Conservation (phyloP, 2,113 vertebrate species). For the Phyllostomus hastatus region DNA sequence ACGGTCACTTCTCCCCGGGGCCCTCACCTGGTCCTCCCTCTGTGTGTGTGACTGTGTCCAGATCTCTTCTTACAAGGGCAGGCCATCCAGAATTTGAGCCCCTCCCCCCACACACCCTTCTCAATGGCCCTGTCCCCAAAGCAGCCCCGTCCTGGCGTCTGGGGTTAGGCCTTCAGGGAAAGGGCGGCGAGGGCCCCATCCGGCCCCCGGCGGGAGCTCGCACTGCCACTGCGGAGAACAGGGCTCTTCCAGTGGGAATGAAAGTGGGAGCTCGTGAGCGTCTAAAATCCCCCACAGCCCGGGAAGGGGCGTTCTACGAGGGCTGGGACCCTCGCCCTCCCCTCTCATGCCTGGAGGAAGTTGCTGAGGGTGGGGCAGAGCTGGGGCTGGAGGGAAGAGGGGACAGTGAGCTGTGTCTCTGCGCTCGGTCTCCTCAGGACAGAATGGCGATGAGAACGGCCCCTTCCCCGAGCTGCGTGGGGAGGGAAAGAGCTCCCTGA, state of each 20-base stretch:
- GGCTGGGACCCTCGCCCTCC: neutral
- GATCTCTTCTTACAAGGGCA: neutral
- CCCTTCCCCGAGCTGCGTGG: rapidly evolving
- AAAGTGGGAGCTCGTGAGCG: rapidly evolving
- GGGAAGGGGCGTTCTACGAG: too few relatives aligned
- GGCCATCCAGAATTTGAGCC: rapidly evolving
- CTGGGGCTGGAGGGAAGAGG: rapidly evolving
- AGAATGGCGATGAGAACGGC: rapidly evolving
- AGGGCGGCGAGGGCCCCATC: neutral
- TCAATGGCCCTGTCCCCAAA: neutral
- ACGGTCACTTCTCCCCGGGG: rapidly evolving
- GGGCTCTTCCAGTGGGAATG: neutral
- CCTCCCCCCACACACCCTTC: neutral
- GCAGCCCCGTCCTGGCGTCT: neutral
- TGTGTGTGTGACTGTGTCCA: neutral
- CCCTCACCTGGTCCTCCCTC: rapidly evolving
- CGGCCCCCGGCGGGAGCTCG: neutral
- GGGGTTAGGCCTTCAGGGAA: neutral
- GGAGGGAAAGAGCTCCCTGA: neutral
- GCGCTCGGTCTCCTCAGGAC: neutral
- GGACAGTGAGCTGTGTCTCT: neutral
- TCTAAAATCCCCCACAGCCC: neutral
- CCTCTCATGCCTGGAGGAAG: neutral
- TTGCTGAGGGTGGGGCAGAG: too few relatives aligned
- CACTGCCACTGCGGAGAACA: rapidly evolving